Base-by-base conservation (phyloP, 2,888 invertebrate species). In the Chrysina gloriosa region DNA sequence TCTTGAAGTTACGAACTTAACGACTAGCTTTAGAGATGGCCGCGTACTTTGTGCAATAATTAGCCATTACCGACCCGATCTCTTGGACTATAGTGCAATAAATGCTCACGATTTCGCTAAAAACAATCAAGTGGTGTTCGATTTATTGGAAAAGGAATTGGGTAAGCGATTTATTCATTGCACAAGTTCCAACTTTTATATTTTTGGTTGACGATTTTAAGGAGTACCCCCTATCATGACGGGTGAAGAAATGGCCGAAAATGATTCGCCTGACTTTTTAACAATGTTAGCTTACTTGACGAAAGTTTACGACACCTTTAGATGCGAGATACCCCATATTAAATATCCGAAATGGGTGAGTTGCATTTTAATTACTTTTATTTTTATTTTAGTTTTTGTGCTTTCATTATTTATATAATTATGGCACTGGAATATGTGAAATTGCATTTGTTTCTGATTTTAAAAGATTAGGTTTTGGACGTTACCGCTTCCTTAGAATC, bases 221-320 rank as follows among this genome's bases (percentile, higher is more conserved):
- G 88, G 87, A 69, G 88, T 90, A 73, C 82, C 85, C 1, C 89
- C 89, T 31, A 84, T 89, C n/a, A 90, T 94, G 89, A 90, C 91
- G 3, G 90, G 93, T 0, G 88, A 89, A 75, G 95, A 96, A 77
- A 91, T 92, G 82, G 87, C 89, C 3, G 86, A 88, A 56, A 89
- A 87, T 75, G 87, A 91, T 72, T 86, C 89, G 21, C 89, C 92
- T 0, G 94, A 95, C 79, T 89, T 89, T 72, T 83, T 90, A 50
- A 88, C 90, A 39, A 88, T 95, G 84, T 89, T 95, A 14, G 90
- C 92, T 63, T 97, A 97, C 81, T 85, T 97, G 70, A 90, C 93
- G 54, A 93, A 95, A 82, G 91, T 97, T 71, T 96, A 96, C 84
- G 91, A 93, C 81, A 90, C 91, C 64, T 97, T 97, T 85, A 91